A percentile compares a stretch with the other conserved stretches of the same genome.
phyloP scores from a whole-genome alignment of 2,797 vertebrate genomes.

The Natrix natrix region DNA sequence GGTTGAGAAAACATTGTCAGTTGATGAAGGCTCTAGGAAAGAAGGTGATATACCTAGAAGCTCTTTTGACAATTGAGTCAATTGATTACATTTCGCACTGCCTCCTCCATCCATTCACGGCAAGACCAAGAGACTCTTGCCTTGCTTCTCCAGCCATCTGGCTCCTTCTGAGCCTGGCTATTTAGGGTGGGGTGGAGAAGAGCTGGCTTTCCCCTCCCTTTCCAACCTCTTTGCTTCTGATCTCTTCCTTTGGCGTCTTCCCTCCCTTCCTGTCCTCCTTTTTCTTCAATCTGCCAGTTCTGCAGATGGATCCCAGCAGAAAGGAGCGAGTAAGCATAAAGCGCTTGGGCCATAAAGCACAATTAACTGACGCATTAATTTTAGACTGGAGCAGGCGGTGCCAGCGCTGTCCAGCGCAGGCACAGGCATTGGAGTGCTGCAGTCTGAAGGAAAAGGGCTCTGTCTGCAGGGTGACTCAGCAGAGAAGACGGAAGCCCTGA shows the following conservation, averaged over 20 bases:
- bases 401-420: neutral
- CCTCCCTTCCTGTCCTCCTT: neutral
- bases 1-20: too few relatives aligned
- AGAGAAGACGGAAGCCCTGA: constrained; percentile 10
- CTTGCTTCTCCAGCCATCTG: neutral
- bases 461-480: constrained; percentile 69
- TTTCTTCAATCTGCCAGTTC: neutral
- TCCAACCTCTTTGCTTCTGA: neutral
- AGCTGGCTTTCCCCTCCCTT: neutral
- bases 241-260: neutral
- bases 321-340: constrained; percentile 13
- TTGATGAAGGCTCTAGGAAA: neutral
- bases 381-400: constrained; percentile 1
- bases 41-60: neutral
- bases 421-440: constrained; percentile 52
- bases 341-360: constrained; percentile 5
- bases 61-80: neutral
- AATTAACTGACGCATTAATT: constrained; percentile 43
- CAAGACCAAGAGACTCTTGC: neutral
- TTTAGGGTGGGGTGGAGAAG: neutral
- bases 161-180: neutral
- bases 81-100: neutral
- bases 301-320: neutral
- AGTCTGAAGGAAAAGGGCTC: constrained; percentile 39
- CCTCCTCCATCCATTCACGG: neutral